Evolutionary conservation across 2,888 invertebrate species (phyloP).

Genomic region (Cyaniris semiargus): DNA sequence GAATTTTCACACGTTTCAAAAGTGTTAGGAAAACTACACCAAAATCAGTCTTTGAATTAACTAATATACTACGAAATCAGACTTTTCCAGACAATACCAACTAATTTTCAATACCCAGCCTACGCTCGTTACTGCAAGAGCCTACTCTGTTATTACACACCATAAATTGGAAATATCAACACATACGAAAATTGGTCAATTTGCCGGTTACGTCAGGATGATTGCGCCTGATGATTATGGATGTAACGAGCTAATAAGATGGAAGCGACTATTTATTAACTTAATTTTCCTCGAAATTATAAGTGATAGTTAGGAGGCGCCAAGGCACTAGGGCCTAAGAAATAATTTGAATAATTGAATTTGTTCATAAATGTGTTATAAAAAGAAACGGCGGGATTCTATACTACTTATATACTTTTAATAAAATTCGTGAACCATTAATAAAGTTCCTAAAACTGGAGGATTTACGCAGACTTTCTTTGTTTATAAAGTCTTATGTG

Average conservation of each 20-base stretch:
- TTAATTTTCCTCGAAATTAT: slow-evolving; percentile 3
- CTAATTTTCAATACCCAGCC: slow-evolving; percentile 10
- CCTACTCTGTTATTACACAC: slow-evolving; percentile 30
- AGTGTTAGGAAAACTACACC: neutral
- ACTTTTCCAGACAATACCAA: neutral
- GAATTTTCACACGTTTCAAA: too few relatives aligned
- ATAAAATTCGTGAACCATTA: neutral
- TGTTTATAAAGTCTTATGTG: neutral
- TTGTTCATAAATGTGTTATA: neutral
- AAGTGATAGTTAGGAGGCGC: neutral
- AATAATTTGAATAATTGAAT: neutral
- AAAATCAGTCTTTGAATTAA: neutral
- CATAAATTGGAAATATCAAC: slow-evolving; percentile 32
- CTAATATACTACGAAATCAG: neutral
- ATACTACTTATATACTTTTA: neutral
- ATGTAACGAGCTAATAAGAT: neutral
- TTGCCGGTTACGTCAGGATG: slow-evolving; percentile 13
- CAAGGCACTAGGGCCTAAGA: neutral
- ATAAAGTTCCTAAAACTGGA: too few relatives aligned
- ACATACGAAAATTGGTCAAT: slow-evolving; percentile 34
- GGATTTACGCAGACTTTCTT: too few relatives aligned
- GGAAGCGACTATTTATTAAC: neutral
- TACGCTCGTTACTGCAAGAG: slow-evolving; percentile 14
- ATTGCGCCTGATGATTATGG: slow-evolving; percentile 23
- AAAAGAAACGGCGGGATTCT: neutral